Conservation (phyloP, 1,140 invertebrate species). For the Apis laboriosa region DNA sequence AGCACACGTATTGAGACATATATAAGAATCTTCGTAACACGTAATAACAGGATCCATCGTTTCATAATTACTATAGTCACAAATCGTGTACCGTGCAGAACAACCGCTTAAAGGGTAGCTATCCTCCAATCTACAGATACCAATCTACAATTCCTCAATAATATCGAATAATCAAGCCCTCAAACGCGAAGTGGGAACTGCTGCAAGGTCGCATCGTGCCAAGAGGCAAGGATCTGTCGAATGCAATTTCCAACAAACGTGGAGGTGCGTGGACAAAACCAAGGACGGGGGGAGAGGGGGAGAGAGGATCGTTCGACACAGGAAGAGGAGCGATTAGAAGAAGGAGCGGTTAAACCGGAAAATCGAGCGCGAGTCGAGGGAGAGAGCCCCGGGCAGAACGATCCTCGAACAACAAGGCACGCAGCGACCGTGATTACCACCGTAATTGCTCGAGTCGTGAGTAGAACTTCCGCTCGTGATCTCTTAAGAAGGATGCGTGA, state of each 20-base stretch:
- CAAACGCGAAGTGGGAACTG: not conserved
- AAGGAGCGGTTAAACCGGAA: conserved; percentile 72
- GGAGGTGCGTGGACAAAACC: conserved; percentile 48
- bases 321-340: conserved; percentile 67
- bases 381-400: conserved; percentile 53
- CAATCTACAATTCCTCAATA: too few species aligned
- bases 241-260: conserved; percentile 13
- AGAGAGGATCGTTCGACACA: conserved; percentile 54
- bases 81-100: too few species aligned
- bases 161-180: not conserved
- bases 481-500: conserved; percentile 20
- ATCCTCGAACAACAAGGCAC: conserved; percentile 42
- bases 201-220: not conserved
- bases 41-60: too few species aligned
- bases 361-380: conserved; percentile 63
- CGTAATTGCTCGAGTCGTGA: conserved; percentile 51
- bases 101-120: too few species aligned
- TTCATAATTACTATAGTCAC: too few species aligned
- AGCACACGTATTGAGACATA: too few species aligned
- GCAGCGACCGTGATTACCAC: conserved; percentile 43
- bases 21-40: too few species aligned
- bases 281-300: conserved; percentile 39
- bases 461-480: conserved; percentile 48
- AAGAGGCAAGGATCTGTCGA: not conserved
- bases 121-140: too few species aligned